Evolutionary conservation across 23 tunicate genomes (phyloP).

Genomic region (Diplosoma virens): DNA sequence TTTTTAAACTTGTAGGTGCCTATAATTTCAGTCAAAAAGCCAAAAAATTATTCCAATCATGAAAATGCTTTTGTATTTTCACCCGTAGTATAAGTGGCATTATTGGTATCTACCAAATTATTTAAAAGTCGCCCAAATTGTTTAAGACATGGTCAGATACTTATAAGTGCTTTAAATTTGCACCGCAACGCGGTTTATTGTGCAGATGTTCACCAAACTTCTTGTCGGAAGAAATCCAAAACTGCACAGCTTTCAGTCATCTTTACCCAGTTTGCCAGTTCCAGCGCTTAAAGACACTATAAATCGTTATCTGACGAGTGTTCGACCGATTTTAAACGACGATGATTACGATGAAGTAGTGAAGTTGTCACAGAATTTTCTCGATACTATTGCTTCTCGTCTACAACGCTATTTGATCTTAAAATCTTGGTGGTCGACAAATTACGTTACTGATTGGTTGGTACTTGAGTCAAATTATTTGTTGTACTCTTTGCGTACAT

Average conservation of each 20-base stretch:
- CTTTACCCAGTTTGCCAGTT: slow-evolving; percentile 93
- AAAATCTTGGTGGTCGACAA: slow-evolving; percentile 99
- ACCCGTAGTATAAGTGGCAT: too few relatives aligned
- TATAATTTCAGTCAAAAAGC: too few relatives aligned
- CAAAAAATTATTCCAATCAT: too few relatives aligned
- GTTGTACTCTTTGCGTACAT: too few relatives aligned
- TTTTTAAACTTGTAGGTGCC: too few relatives aligned
- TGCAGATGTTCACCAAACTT: slow-evolving; percentile 29
- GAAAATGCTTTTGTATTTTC: too few relatives aligned
- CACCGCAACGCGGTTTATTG: too few relatives aligned
- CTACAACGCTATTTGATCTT: slow-evolving; percentile 80
- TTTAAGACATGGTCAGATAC: too few relatives aligned
- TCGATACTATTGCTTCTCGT: slow-evolving; percentile 59
- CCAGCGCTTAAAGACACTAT: slow-evolving; percentile 87
- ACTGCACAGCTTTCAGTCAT: slow-evolving; percentile 83
- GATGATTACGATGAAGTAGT: slow-evolving; percentile 68
- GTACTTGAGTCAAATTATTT: slow-evolving; percentile 7
- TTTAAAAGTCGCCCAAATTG: too few relatives aligned
- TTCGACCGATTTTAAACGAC: slow-evolving; percentile 79
- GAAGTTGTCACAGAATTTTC: slow-evolving; percentile 71
- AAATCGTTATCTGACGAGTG: slow-evolving; percentile 69
- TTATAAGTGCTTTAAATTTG: too few relatives aligned
- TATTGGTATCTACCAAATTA: too few relatives aligned
- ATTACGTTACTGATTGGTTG: slow-evolving; percentile 98
- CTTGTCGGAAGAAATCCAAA: slow-evolving; percentile 71